A percentile compares a stretch with the other conserved stretches of the same genome.
These are phyloP conservation scores for Ciconia maguari DNA, from an alignment of 2,113 vertebrate genomes.

Conservation along the genomic window DNA sequence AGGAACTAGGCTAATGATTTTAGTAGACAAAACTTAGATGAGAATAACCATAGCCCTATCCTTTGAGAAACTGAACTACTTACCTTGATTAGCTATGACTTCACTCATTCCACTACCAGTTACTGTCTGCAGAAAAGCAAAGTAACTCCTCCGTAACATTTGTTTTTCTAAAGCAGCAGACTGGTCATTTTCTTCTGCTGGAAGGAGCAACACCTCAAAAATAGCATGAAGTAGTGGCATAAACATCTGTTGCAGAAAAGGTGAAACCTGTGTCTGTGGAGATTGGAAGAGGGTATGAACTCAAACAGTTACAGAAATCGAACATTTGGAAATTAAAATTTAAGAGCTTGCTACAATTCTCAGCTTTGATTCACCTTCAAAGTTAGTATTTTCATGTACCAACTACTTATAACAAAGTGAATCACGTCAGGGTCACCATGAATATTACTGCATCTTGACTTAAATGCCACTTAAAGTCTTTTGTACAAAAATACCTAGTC, in stretches of 20 bases:
- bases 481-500: not conserved
- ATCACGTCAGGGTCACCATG: not conserved
- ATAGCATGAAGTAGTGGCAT: conserved; percentile 95
- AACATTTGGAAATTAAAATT: not conserved
- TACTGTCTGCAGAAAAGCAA: conserved; percentile 92
- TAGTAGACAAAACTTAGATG: not conserved
- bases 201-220: conserved; percentile 90
- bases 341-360: not conserved
- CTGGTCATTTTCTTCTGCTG: conserved; percentile 97
- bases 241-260: conserved; percentile 97
- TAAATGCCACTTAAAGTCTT: not conserved
- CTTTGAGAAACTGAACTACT: conserved; percentile 17
- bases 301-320: not conserved
- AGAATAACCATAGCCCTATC: not conserved
- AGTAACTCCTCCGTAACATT: conserved; percentile 95
- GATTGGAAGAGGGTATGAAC: not conserved
- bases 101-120: conserved; percentile 94
- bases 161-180: conserved; percentile 96
- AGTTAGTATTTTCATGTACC: not conserved
- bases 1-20: not conserved
- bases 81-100: conserved; percentile 95
- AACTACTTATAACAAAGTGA: not conserved
- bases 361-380: not conserved
- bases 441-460: not conserved
- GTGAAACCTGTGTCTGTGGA: conserved; percentile 90